Conservation (phyloP, 37 sponge, comb jelly and placozoan genomes). For the Aplysina aerophoba region DNA sequence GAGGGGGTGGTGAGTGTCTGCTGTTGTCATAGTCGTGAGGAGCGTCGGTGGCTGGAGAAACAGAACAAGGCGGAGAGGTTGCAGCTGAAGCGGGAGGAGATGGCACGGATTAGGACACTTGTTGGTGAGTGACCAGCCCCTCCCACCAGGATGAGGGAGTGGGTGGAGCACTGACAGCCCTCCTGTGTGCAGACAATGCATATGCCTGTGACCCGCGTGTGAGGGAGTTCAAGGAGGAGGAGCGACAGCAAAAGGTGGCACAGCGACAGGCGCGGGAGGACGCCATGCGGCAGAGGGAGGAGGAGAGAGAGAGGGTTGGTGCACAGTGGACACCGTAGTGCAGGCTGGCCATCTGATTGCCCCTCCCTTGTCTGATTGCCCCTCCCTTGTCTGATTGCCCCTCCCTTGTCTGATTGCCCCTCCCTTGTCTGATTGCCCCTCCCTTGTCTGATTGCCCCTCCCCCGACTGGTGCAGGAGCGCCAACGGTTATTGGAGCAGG, state of each 20-base stretch:
- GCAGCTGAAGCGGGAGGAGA: conserved; percentile 89
- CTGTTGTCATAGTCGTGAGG: conserved; percentile 84
- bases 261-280: conserved; percentile 80
- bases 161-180: not conserved
- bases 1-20: not conserved
- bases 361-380: not conserved
- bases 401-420: not conserved
- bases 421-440: not conserved
- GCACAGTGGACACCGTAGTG: not conserved
- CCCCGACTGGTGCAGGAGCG: conserved; percentile 44
- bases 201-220: conserved; percentile 92
- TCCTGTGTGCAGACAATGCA: conserved; percentile 66
- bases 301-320: conserved; percentile 57
- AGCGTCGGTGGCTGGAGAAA: conserved; percentile 92
- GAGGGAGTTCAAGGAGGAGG: conserved; percentile 79
- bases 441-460: not conserved
- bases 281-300: conserved; percentile 55
- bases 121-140: conserved; percentile 60
- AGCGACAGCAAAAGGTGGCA: conserved; percentile 77
- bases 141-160: too few species aligned
- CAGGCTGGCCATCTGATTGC: not conserved
- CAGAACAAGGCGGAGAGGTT: conserved; percentile 88
- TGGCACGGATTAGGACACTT: conserved; percentile 68
- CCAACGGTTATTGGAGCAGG: conserved; percentile 67
- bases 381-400: conserved; percentile 1